These are phyloP conservation scores for Vireo altiloquus DNA, from an alignment of 2,113 vertebrate species.

Conservation along the genomic window DNA sequence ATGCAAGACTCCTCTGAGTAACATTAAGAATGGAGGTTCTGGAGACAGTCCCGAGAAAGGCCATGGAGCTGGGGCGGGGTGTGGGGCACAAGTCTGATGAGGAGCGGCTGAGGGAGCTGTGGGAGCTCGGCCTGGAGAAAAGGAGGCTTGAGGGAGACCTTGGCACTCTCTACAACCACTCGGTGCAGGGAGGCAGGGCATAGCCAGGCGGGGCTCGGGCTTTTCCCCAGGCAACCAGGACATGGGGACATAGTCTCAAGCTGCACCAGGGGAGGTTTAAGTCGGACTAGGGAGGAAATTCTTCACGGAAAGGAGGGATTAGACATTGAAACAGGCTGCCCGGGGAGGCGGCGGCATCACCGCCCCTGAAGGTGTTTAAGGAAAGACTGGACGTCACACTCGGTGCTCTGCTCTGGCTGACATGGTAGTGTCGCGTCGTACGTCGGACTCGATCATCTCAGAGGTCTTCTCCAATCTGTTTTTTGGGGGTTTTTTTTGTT, in stretches of 20 bases:
- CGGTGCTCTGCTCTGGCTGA: too few relatives aligned
- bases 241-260: rapidly evolving
- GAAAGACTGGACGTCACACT: not conserved
- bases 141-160: not conserved
- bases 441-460: not conserved
- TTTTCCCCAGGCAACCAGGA: not conserved
- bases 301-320: not conserved
- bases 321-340: not conserved
- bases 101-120: not conserved
- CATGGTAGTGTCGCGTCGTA: too few relatives aligned
- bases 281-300: not conserved
- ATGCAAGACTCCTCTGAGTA: not conserved
- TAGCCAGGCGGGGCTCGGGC: not conserved
- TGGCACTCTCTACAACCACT: not conserved
- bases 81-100: not conserved
- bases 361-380: not conserved
- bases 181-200: not conserved
- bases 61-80: not conserved
- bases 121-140: not conserved
- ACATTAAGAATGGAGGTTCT: not conserved
- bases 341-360: not conserved
- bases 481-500: too few relatives aligned
- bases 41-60: not conserved
- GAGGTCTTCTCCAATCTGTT: not conserved
- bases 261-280: not conserved